Conservation (phyloP, 2,113 vertebrate species). For the Oncorhynchus mykiss region DNA sequence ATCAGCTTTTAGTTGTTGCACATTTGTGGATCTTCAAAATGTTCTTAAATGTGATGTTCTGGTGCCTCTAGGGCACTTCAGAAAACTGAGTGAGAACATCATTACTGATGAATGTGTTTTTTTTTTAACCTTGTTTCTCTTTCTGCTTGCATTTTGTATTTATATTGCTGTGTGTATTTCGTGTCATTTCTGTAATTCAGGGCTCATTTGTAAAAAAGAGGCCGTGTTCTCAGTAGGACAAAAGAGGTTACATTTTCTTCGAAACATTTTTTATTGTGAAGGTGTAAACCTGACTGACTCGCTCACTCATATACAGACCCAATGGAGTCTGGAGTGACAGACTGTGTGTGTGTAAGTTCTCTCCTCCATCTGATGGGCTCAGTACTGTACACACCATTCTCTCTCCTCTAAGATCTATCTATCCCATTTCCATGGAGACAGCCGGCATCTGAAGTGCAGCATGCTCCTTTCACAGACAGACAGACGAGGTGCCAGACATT, state of each 20-base stretch:
- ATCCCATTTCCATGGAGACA: slow-evolving; percentile 69
- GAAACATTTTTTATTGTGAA: neutral
- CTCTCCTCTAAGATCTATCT: slow-evolving; percentile 49
- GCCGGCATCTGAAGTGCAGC: slow-evolving; percentile 43
- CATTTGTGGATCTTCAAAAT: slow-evolving; percentile 16
- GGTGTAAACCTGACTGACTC: too few relatives aligned
- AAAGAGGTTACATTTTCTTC: neutral
- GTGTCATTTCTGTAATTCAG: too few relatives aligned
- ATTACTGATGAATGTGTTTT: too few relatives aligned
- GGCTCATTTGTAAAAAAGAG: too few relatives aligned
- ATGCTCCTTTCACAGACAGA: slow-evolving; percentile 37
- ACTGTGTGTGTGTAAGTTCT: slow-evolving; percentile 13
- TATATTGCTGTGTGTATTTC: too few relatives aligned
- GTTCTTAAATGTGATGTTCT: too few relatives aligned
- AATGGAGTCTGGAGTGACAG: too few relatives aligned
- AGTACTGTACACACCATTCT: slow-evolving; percentile 49
- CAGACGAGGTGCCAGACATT: slow-evolving; percentile 45
- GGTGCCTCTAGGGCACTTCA: too few relatives aligned
- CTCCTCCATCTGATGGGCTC: slow-evolving; percentile 18
- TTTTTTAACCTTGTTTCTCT: too few relatives aligned
- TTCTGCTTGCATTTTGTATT: neutral
- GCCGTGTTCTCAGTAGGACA: neutral
- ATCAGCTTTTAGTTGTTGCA: too few relatives aligned
- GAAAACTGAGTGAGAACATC: too few relatives aligned
- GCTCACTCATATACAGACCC: too few relatives aligned